Conservation (phyloP, 1,140 invertebrate genomes). For the Oryzaephilus surinamensis region DNA sequence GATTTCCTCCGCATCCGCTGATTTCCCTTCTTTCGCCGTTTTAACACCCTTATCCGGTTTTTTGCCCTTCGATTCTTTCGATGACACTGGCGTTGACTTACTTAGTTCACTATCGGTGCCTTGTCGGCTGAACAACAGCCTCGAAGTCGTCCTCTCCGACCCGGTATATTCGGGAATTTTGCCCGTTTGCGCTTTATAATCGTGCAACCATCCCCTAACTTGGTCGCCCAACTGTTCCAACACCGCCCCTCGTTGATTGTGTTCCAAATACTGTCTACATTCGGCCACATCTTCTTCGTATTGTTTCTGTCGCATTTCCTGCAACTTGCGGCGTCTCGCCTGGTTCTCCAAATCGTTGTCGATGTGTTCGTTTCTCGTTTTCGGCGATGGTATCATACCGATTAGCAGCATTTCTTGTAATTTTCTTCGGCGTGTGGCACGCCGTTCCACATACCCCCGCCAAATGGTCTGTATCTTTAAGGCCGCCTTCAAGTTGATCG, state of each 20-base stretch:
- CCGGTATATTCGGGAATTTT: constrained; percentile 85
- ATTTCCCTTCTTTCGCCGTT: constrained; percentile 42
- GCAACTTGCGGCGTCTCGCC: constrained; percentile 45
- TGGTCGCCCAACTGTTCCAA: constrained; percentile 76
- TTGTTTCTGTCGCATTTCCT: constrained; percentile 42
- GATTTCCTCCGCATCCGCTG: constrained; percentile 45
- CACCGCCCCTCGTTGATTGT: constrained; percentile 53
- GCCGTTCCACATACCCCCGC: constrained; percentile 64
- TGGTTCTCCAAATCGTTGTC: constrained; percentile 42
- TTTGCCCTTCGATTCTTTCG: constrained; percentile 64
- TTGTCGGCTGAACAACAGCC: constrained; percentile 67
- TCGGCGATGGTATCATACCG: constrained; percentile 50
- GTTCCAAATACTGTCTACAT: constrained; percentile 48
- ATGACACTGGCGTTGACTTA: constrained; percentile 63
- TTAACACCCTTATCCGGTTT: constrained; percentile 52
- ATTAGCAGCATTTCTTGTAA: constrained; percentile 79
- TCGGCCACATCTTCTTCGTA: constrained; percentile 49
- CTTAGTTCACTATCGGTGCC: constrained; percentile 64
- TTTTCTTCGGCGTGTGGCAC: constrained; percentile 56
- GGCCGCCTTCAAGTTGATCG: constrained; percentile 49
- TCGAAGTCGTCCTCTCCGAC: constrained; percentile 79
- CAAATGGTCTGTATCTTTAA: constrained; percentile 72
- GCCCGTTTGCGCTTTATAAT: constrained; percentile 66
- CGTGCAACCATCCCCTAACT: constrained; percentile 73
- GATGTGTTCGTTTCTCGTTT: constrained; percentile 35